phyloP scores from a whole-genome alignment of 2,797 vertebrate genomes.

The Cercopithecus neglectus region DNA sequence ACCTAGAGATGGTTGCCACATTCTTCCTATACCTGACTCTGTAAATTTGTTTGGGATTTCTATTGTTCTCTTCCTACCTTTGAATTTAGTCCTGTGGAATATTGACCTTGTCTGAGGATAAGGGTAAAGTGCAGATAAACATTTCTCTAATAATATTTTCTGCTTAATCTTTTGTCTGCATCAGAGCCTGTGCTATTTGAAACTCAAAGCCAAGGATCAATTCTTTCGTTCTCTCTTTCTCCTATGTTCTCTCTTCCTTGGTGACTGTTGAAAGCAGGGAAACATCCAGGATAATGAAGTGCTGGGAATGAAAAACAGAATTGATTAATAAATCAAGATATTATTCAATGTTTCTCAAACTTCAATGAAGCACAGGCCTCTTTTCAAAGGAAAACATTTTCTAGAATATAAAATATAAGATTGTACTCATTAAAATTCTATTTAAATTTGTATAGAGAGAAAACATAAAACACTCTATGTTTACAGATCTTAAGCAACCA shows the following conservation, averaged over 20 bases:
- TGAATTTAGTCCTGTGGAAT: not conserved
- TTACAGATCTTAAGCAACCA: not conserved
- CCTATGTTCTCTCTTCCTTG: not conserved
- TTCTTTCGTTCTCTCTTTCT: not conserved
- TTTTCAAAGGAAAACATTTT: not conserved
- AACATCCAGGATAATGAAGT: constrained; percentile 6
- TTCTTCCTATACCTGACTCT: not conserved
- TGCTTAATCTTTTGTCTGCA: not conserved
- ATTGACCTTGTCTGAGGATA: not conserved
- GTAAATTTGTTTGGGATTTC: not conserved
- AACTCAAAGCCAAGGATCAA: not conserved
- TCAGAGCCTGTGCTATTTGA: not conserved
- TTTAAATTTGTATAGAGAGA: not conserved
- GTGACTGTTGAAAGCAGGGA: not conserved
- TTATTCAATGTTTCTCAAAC: constrained; percentile 8
- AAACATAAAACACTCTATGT: not conserved
- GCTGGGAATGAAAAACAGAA: not conserved
- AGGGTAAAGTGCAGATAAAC: not conserved
- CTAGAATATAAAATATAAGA: not conserved
- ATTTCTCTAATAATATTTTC: not conserved
- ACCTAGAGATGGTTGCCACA: not conserved
- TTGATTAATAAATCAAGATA: not conserved
- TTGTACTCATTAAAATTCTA: not conserved
- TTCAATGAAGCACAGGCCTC: not conserved
- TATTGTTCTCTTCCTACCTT: not conserved